Percentiles rank a stretch among this genome's conserved stretches.
These are phyloP conservation scores for Drosophila orosa DNA, from an alignment of 1,140 invertebrate species.

Conservation along the genomic window DNA sequence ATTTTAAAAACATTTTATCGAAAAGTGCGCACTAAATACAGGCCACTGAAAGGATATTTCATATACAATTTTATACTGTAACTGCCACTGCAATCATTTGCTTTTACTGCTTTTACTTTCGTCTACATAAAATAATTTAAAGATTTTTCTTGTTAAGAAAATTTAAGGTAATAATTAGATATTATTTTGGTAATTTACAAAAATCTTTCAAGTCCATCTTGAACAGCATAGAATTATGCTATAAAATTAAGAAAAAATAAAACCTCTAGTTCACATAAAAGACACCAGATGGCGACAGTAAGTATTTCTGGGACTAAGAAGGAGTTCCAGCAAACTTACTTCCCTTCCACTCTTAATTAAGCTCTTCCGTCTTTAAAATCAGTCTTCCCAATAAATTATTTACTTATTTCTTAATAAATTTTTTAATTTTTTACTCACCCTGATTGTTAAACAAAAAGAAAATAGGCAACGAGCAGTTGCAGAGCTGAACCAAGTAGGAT, in stretches of 20 bases:
- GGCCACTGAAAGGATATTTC: too few relatives aligned
- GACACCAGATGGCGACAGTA: background rate
- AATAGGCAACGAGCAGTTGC: constrained; percentile 71
- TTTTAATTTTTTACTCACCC: constrained; percentile 28
- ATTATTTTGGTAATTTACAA: background rate
- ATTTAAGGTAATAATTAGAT: too few relatives aligned
- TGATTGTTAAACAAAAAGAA: constrained; percentile 62
- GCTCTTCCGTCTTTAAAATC: too few relatives aligned
- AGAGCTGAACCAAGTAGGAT: constrained; percentile 64
- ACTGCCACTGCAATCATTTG: too few relatives aligned
- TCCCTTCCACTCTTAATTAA: too few relatives aligned
- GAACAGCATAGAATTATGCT: background rate
- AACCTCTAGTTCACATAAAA: background rate
- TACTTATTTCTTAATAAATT: background rate
- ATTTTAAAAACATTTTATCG: too few relatives aligned
- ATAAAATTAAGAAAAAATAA: background rate
- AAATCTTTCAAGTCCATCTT: background rate
- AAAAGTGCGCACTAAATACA: too few relatives aligned
- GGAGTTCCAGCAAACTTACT: too few relatives aligned
- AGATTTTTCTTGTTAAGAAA: background rate
- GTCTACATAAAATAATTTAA: background rate
- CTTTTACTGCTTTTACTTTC: too few relatives aligned
- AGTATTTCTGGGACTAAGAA: too few relatives aligned
- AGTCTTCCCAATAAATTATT: background rate
- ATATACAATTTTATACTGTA: too few relatives aligned